Base-by-base conservation (phyloP, 2,888 invertebrate genomes). In the Nowickia ferox region DNA sequence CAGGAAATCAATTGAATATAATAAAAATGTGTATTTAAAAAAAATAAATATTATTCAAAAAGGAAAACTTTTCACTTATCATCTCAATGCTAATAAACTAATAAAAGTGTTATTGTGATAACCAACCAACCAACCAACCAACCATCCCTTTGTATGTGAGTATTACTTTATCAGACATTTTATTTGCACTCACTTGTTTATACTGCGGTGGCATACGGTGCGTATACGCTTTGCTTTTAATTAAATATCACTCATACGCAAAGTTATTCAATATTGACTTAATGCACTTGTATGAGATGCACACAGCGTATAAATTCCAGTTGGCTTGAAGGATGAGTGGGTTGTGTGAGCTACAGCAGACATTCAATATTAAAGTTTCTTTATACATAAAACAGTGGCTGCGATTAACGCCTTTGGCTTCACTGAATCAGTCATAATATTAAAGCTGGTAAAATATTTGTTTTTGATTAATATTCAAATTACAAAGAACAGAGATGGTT, bases 191-290 rank as follows among this genome's bases (percentile, higher is more conserved):
- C 51, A 15, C 8, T 13, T 51, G 30, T 30, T 30, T 30, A 30
- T 30, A 30, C 0, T 30, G 30, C 30, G 30, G 30, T 30, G 30
- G 30, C 30, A 40, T 19, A n/a, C 15, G 6, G 15, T 46, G 55
- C 79, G 71, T 71, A 71, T 79, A 72, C 79, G 44, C 40, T n/a
- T 2, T 30, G 46, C 10, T 22, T 78, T 42, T 42, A 69, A 78
- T 78, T 78, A 69, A 78, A 69, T 78, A 78, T 61, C 42, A 69
- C 59, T 69, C 78, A 78, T 78, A 78, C 78, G 59, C 42, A 9
- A 17, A 40, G 19, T 61, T 51, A 42, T 30, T 51, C 51, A 57
- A 57, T 77, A 69, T 78, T 69, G 22, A 77, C 65, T 57, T 76
- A 40, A 57, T 74, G 46, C 57, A 59, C 66, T 57, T 66, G 38